phyloP scores from a whole-genome alignment of 2,797 vertebrate genomes.

The Benthosema pterotum region DNA sequence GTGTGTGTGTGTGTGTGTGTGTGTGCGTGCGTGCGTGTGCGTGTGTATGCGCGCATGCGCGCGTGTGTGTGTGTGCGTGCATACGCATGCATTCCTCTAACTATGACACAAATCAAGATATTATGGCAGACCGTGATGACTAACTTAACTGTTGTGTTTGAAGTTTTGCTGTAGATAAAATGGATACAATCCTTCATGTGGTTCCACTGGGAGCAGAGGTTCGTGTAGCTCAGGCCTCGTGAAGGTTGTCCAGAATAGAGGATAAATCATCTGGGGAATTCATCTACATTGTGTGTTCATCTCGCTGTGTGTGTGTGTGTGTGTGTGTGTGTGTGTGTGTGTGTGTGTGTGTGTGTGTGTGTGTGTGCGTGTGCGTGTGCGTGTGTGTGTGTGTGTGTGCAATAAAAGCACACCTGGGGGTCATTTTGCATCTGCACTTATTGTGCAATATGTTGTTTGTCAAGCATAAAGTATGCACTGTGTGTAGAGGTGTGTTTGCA shows the following conservation, averaged over 20 bases:
- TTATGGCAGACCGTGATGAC: slow-evolving; percentile 59
- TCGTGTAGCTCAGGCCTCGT: slow-evolving; percentile 21
- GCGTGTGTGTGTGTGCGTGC: slow-evolving; percentile 14
- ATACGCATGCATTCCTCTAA: slow-evolving; percentile 39
- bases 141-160: slow-evolving; percentile 63
- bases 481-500: not conserved
- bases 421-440: no score
- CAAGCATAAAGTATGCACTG: no score
- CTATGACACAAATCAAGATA: slow-evolving; percentile 64
- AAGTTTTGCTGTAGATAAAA: slow-evolving; percentile 49
- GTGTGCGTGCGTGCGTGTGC: not conserved
- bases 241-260: slow-evolving; percentile 39
- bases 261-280: slow-evolving; percentile 53
- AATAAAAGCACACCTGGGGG: no score
- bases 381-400: no score
- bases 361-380: not conserved
- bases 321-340: slow-evolving; percentile 21
- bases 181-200: slow-evolving; percentile 51
- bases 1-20: slow-evolving; percentile 1
- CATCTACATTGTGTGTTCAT: slow-evolving; percentile 53
- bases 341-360: not conserved
- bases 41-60: not conserved
- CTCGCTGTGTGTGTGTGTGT: slow-evolving; percentile 30
- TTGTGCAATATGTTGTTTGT: no score
- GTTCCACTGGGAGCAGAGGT: slow-evolving; percentile 43